phyloP scores from a whole-genome alignment of 2,113 vertebrate species.

The Malurus elegans region DNA sequence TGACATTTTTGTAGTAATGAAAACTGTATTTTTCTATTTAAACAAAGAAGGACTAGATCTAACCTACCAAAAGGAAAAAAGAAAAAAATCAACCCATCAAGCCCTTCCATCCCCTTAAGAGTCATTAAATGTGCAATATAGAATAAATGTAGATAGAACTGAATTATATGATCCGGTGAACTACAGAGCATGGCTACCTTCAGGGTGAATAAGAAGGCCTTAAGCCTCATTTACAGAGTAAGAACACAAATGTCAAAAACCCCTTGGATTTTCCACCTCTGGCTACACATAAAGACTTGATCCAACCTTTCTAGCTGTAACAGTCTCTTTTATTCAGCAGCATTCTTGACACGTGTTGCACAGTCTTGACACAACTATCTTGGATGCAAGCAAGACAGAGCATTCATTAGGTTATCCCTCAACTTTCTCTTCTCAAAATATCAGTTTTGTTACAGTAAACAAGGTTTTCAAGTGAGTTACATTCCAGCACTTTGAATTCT shows the following conservation, averaged over 20 bases:
- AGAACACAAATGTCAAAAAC: accelerated
- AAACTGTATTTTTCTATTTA: not conserved
- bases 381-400: accelerated
- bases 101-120: not conserved
- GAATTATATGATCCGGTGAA: not conserved
- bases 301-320: not conserved
- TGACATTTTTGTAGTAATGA: not conserved
- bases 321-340: not conserved
- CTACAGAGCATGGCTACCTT: not conserved
- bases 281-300: not conserved
- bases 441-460: not conserved
- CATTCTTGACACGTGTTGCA: not conserved
- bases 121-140: not conserved
- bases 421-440: not conserved
- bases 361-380: not conserved
- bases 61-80: not conserved
- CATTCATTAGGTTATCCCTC: accelerated
- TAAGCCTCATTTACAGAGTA: not conserved
- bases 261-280: not conserved
- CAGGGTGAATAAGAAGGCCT: not conserved
- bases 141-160: not conserved
- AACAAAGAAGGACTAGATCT: not conserved
- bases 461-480: not conserved
- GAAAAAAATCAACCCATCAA: not conserved
- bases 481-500: not conserved